Evolutionary conservation across 2,797 vertebrate genomes (phyloP), one percentile per base, ranked within the genome.

Genomic region (Pygocentrus nattereri): DNA sequence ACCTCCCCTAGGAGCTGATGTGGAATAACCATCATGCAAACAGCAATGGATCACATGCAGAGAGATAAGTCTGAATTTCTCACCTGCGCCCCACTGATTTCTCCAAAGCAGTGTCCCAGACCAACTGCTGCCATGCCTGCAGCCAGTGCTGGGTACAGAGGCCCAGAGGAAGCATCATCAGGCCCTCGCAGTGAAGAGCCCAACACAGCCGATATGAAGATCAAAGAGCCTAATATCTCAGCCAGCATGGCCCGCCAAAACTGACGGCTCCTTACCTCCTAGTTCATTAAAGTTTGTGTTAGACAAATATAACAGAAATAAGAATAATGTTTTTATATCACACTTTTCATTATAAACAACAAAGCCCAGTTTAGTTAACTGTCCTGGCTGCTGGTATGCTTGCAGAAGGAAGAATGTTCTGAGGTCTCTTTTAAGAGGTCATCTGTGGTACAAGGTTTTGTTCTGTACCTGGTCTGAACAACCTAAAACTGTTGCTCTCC

Each of bases 41-140:
- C 12, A 44, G n/a, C 47, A 61, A 16, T 56, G 13, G 8, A 44
- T 41, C 2, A 76, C 23, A 62, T 0, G 44, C 31, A 56, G 6
- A n/a, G 16, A 31, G 10, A 5, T 16, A 21, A 41, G 41, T 68
- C 2, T 4, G 0, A 82, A 67, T 52, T 27, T 19, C 90, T 96
- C 84, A 95, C 93, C 91, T 97, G 96, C 16, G 95, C 93, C 0
- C 93, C 93, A 19, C 93, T 95, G 85, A 95, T 93, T 82, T 96
- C 94, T 87, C 95, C 92, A 74, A 96, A 96, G 89, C 93, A 93
- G 82, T 93, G 91, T 56, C 87, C 88, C 78, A 97, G 86, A 6
- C 86, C 90, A 27, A 94, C 90, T 3, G 95, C 89, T n/a, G 85
- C 91, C 89, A 94, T 91, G 0, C 95, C 95, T 62, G 92, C 93